A percentile compares a stretch with the other conserved stretches of the same genome.
phyloP scores from a whole-genome alignment of 1,140 invertebrate genomes.

The Bicyclus anynana region DNA sequence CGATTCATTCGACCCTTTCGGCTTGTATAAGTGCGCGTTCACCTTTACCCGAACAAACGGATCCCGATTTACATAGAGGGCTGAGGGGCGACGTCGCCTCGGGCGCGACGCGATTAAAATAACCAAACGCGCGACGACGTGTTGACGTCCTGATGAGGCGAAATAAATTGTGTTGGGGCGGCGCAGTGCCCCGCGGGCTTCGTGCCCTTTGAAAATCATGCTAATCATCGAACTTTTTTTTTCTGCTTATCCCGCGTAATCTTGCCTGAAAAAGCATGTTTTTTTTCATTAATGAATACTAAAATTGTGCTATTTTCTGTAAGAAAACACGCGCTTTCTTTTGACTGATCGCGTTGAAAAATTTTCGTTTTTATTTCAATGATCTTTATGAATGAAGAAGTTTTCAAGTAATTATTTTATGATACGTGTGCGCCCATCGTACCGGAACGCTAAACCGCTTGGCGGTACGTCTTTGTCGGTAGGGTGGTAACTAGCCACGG shows the following conservation, averaged over 20 bases:
- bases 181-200: conserved; percentile 41
- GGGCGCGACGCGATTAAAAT: conserved; percentile 57
- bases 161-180: conserved; percentile 62
- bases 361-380: too few species aligned
- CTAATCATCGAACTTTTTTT: conserved; percentile 49
- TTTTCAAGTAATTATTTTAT: too few species aligned
- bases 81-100: conserved; percentile 38
- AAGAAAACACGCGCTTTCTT: too few species aligned
- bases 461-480: too few species aligned
- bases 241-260: conserved; percentile 22
- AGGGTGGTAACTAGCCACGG: too few species aligned
- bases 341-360: too few species aligned
- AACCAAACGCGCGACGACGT: conserved; percentile 63
- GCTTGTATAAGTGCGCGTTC: too few species aligned
- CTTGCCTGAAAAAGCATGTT: conserved; percentile 5
- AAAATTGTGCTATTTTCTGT: too few species aligned
- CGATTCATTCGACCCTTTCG: too few species aligned
- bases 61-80: conserved; percentile 60
- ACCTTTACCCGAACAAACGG: conserved; percentile 49
- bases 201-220: conserved; percentile 68
- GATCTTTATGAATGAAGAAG: too few species aligned
- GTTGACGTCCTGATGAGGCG: conserved; percentile 74
- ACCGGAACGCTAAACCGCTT: too few species aligned
- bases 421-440: too few species aligned
- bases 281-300: background rate